Conservation (phyloP, 2,797 vertebrate species). For the Chiropotes sagulatus region DNA sequence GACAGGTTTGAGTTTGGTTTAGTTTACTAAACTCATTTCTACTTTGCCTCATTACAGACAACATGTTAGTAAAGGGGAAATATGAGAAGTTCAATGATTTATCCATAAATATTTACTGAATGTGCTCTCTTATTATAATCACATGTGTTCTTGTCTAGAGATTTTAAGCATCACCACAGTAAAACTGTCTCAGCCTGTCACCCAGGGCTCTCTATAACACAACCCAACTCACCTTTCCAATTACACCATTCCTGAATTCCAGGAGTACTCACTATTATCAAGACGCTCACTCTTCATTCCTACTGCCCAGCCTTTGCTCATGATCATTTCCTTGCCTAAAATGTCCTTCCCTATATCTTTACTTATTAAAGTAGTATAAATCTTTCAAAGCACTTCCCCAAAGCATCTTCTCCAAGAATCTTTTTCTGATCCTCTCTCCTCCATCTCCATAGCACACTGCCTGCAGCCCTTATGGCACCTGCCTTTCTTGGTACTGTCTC, state of each 20-base stretch:
- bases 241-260: background rate
- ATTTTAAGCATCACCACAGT: background rate
- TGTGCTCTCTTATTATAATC: background rate
- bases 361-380: background rate
- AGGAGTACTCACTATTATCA: background rate
- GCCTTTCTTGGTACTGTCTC: background rate
- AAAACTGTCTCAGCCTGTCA: background rate
- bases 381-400: background rate
- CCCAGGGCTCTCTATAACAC: background rate
- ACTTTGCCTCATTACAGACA: background rate
- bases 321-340: background rate
- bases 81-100: background rate
- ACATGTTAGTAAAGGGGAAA: background rate
- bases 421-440: background rate
- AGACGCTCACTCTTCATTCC: background rate
- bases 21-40: background rate
- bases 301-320: background rate
- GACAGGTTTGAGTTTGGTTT: background rate
- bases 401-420: background rate
- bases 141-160: background rate
- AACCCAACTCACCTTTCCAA: background rate
- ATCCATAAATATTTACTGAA: background rate
- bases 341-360: background rate
- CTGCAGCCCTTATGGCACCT: background rate
- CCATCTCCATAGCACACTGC: background rate